A percentile compares a stretch with the other conserved stretches of the same genome.
Evolutionary conservation across 1,140 invertebrate species (phyloP).

Genomic region (Sweltsa coloradensis): DNA sequence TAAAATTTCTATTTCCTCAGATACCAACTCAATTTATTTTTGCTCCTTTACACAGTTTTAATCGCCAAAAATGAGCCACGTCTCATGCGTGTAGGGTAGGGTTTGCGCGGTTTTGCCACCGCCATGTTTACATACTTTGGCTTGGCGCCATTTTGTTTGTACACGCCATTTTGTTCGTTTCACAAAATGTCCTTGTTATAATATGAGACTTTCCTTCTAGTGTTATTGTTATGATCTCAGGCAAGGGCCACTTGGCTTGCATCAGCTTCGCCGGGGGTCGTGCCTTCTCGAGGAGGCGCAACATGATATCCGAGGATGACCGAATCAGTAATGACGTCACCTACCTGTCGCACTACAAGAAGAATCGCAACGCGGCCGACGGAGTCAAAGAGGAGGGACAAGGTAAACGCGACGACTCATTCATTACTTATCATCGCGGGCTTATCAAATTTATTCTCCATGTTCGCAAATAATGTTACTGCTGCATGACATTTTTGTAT

Average conservation of each 20-base stretch:
- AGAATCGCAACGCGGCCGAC: constrained; percentile 49
- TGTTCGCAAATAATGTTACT: background rate
- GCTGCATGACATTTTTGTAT: background rate
- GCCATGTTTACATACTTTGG: too few relatives aligned
- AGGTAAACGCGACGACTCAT: background rate
- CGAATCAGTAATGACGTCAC: constrained; percentile 45
- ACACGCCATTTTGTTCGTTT: too few relatives aligned
- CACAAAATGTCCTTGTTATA: too few relatives aligned
- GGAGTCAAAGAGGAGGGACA: background rate
- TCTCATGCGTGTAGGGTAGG: too few relatives aligned
- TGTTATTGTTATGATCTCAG: constrained; percentile 19
- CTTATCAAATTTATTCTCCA: background rate
- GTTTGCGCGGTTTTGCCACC: too few relatives aligned
- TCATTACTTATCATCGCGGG: background rate
- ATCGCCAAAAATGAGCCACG: too few relatives aligned
- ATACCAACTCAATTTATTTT: too few relatives aligned
- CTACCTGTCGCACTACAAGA: constrained; percentile 60
- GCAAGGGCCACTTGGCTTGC: constrained; percentile 55
- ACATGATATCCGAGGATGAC: constrained; percentile 31
- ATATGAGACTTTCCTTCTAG: too few relatives aligned
- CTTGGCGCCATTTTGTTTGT: too few relatives aligned
- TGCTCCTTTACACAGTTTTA: too few relatives aligned
- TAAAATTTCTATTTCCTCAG: too few relatives aligned
- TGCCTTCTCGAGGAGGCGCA: constrained; percentile 53
- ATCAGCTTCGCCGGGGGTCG: constrained; percentile 64